phyloP scores from a whole-genome alignment of 2,113 vertebrate species.

The Sinocyclocheilus rhinocerous region DNA sequence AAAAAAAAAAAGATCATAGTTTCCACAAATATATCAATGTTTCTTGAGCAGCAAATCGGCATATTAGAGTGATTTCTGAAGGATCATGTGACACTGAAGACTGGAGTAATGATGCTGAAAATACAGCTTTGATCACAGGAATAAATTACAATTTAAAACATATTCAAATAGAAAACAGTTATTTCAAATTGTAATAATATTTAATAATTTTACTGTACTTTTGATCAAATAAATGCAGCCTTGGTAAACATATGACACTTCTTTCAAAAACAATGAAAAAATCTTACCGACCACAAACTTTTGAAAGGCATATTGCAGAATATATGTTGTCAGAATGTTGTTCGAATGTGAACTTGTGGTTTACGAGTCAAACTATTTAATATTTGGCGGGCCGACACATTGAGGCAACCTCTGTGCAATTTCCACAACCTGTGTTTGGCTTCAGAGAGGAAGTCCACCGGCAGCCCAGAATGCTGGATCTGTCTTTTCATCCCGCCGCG shows the following conservation, averaged over 20 bases:
- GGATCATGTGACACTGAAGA: neutral
- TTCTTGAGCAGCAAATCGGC: neutral
- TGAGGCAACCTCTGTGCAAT: slow-evolving; percentile 47
- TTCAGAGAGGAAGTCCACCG: slow-evolving; percentile 64
- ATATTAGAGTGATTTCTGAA: neutral
- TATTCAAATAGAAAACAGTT: neutral
- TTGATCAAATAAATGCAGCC: neutral
- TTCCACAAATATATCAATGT: neutral
- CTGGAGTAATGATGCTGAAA: neutral
- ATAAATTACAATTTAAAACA: neutral
- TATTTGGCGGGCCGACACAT: slow-evolving; percentile 12
- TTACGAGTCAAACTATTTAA: neutral
- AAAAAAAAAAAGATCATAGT: neutral
- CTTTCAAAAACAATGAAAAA: neutral
- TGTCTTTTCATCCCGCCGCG: slow-evolving; percentile 53
- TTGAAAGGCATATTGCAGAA: neutral
- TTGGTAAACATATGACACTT: neutral
- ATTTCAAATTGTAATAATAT: neutral
- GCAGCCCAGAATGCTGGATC: slow-evolving; percentile 41
- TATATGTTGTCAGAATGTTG: neutral
- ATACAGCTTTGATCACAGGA: neutral
- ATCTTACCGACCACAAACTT: neutral
- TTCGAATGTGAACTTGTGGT: neutral
- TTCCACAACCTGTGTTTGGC: slow-evolving; percentile 50
- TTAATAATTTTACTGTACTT: neutral